Evolutionary conservation across 2,113 vertebrate species (phyloP).

Genomic region (Litocranius walleri): DNA sequence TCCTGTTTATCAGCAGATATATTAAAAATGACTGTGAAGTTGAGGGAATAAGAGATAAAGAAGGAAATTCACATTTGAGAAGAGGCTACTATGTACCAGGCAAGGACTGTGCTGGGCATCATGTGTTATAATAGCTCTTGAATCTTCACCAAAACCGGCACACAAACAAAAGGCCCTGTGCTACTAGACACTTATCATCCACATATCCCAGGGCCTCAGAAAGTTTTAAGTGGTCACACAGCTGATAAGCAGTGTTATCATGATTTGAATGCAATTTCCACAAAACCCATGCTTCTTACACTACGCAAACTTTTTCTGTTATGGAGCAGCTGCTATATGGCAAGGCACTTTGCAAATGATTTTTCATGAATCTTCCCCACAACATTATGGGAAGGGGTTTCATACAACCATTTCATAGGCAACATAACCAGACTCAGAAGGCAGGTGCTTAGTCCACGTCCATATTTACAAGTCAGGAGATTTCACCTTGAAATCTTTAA

Average conservation of each 20-base stretch:
- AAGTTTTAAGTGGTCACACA: not conserved
- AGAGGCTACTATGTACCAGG: not conserved
- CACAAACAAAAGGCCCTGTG: not conserved
- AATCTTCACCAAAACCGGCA: not conserved
- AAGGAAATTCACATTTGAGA: not conserved
- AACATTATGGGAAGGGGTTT: not conserved
- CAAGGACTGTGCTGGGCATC: not conserved
- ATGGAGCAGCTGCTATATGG: not conserved
- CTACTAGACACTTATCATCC: not conserved
- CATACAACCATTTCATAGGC: not conserved
- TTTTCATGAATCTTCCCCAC: not conserved
- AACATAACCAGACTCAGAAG: not conserved
- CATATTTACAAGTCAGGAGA: not conserved
- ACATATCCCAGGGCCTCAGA: not conserved
- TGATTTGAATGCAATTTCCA: not conserved
- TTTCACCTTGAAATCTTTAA: not conserved
- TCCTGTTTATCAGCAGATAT: not conserved
- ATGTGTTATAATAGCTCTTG: not conserved
- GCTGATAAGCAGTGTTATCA: not conserved
- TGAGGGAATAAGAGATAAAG: not conserved
- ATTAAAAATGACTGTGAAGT: not conserved
- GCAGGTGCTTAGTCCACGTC: not conserved
- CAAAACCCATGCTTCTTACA: not conserved
- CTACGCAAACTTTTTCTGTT: not conserved
- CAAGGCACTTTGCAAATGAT: not conserved